Conservation (phyloP, 1,140 invertebrate species). For the Drosophila dunni region DNA sequence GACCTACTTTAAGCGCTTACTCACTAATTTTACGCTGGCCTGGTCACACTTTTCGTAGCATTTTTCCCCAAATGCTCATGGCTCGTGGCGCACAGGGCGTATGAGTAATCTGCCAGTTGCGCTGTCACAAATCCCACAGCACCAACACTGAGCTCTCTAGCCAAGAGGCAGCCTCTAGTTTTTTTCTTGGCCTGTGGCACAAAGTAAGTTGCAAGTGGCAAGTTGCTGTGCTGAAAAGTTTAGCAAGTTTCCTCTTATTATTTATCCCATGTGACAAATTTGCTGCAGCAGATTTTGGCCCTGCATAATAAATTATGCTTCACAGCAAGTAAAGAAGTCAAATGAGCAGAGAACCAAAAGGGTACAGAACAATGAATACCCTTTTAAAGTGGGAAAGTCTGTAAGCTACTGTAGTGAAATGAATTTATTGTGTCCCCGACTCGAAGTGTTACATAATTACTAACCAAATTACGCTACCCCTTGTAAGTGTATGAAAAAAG, state of each 20-base stretch:
- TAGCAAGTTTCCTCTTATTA: conserved; percentile 67
- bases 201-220: conserved; percentile 1
- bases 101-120: conserved; percentile 64
- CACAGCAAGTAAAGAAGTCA: conserved; percentile 30
- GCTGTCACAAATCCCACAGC: conserved; percentile 50
- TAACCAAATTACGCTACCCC: not conserved
- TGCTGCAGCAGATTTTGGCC: conserved; percentile 74
- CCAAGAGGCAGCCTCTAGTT: not conserved
- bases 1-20: conserved; percentile 41
- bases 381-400: not conserved
- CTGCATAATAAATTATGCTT: conserved; percentile 72
- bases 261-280: conserved; percentile 83
- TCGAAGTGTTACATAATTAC: not conserved
- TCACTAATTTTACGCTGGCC: conserved; percentile 70
- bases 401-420: too few relatives aligned
- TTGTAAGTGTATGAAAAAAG: conserved; percentile 15
- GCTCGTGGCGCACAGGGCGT: conserved; percentile 47
- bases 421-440: too few relatives aligned
- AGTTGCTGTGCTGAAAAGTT: conserved; percentile 56
- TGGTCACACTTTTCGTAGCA: conserved; percentile 50
- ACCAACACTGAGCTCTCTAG: not conserved
- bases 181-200: conserved; percentile 14
- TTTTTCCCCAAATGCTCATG: conserved; percentile 12
- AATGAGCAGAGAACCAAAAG: conserved; percentile 8
- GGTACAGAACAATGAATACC: not conserved